Evolutionary conservation across 2,113 vertebrate genomes (phyloP), one percentile per base, ranked within the genome.

Genomic region (Myodes glareolus): DNA sequence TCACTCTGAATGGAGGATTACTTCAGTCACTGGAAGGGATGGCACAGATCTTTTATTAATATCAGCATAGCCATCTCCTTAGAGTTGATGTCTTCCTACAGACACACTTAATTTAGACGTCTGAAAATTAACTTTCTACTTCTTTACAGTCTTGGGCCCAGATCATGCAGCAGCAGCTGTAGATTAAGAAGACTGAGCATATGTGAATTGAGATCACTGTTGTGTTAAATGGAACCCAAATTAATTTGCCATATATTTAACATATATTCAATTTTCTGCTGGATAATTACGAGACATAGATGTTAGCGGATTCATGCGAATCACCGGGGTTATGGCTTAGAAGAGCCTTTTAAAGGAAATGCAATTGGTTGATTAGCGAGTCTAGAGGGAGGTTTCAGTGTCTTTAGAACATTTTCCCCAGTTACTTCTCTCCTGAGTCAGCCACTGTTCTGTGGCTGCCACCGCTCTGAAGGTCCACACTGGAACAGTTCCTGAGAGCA

Each of bases 191-290:
- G n/a, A 80, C 73, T 77, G 70, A 93, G 90, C 55, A 91, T 95
- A 81, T 50, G 50, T 92, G 93, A 92, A 55, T 86, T 86, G 76
- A 85, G 75, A 94, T 96, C 84, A 52, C 31, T 90, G 36, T 96
- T 96, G 70, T 94, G 80, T 95, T 97, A 95, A 97, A 93, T 94
- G 80, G 92, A 94, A 96, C 75, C 92, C 89, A 97, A 96, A 67
- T 94, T 76, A 90, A 92, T 85, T 88, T 90, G 80, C 93, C n/a
- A 91, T 94, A 70, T 92, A 76, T 78, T 87, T 97, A 80, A 89
- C n/a, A 86, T 96, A 70, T 84, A 94, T 96, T 95, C 93, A 77
- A 68, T 88, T 92, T 94, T 93, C 36, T 96, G 13, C 67, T 82
- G 73, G 39, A 78, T 96, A 61, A 91, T 94, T 93, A 76, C 58